Conservation (phyloP, 2,113 vertebrate genomes). For the Seriola aureovittata region DNA sequence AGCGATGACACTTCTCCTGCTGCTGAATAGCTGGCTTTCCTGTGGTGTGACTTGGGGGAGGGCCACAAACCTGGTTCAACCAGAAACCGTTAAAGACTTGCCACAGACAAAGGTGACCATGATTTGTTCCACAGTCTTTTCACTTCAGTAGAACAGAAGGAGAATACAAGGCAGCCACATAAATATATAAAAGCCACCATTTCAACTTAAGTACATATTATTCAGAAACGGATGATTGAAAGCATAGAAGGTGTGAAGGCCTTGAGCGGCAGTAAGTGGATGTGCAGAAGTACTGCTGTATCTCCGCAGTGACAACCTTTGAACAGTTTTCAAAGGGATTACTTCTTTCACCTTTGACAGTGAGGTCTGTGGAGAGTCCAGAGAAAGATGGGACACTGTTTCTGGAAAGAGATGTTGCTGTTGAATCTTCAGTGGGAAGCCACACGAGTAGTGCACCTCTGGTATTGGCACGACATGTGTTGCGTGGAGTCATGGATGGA, state of each 20-base stretch:
- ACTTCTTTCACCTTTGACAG: not conserved
- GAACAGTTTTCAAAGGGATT: not conserved
- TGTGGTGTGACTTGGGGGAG: conserved; percentile 43
- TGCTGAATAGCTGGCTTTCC: conserved; percentile 50
- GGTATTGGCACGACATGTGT: not conserved
- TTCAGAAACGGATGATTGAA: conserved; percentile 4
- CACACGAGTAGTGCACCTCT: too few species aligned
- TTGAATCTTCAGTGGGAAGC: too few species aligned
- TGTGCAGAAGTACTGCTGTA: not conserved
- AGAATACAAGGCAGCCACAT: conserved; percentile 19
- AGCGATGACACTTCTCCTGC: conserved; percentile 62
- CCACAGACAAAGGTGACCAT: conserved; percentile 27
- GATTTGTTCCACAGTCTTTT: conserved; percentile 17
- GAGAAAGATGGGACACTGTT: not conserved
- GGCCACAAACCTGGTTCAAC: conserved; percentile 60
- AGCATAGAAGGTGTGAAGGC: not conserved
- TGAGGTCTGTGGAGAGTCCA: conserved; percentile 1
- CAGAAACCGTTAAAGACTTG: conserved; percentile 20
- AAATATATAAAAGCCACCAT: conserved; percentile 45
- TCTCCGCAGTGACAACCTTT: not conserved
- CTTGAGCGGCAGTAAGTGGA: not conserved
- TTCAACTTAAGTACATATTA: conserved; percentile 21
- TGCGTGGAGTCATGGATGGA: not conserved
- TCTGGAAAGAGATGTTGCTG: not conserved
- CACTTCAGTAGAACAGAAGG: not conserved